Conservation (phyloP, 2,888 invertebrate species). For the Spatulosminthurus flaviceps region DNA sequence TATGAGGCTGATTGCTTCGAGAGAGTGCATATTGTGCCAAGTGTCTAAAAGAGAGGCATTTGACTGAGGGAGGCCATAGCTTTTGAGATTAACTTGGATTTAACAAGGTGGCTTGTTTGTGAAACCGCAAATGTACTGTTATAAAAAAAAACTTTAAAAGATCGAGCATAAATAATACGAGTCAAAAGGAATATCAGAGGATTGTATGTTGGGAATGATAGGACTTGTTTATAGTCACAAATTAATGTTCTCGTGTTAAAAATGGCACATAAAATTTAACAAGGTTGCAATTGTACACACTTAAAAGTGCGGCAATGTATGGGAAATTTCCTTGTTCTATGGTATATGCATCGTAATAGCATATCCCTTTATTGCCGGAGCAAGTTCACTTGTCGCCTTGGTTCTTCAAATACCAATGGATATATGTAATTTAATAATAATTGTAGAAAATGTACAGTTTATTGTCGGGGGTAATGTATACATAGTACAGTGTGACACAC, state of each 20-base stretch:
- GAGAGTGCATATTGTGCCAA: no score
- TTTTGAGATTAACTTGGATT: constrained; percentile 9
- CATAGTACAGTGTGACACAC: no score
- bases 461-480: no score
- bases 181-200: not conserved
- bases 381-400: no score
- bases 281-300: not conserved
- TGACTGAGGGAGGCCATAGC: constrained; percentile 10
- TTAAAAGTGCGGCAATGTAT: not conserved
- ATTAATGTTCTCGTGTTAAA: constrained; percentile 24
- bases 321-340: not conserved
- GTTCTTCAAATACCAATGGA: no score
- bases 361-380: no score
- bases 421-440: no score
- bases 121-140: constrained; percentile 19
- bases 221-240: constrained; percentile 21
- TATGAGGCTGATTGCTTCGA: no score
- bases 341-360: no score
- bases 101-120: constrained; percentile 12
- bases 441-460: no score
- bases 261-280: constrained; percentile 32
- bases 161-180: constrained; percentile 4
- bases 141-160: constrained; percentile 1
- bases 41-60: no score
- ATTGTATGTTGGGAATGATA: constrained; percentile 15